These are phyloP conservation scores for Dolichotis patagonum DNA, from an alignment of 2,113 vertebrate species.

Conservation along the genomic window DNA sequence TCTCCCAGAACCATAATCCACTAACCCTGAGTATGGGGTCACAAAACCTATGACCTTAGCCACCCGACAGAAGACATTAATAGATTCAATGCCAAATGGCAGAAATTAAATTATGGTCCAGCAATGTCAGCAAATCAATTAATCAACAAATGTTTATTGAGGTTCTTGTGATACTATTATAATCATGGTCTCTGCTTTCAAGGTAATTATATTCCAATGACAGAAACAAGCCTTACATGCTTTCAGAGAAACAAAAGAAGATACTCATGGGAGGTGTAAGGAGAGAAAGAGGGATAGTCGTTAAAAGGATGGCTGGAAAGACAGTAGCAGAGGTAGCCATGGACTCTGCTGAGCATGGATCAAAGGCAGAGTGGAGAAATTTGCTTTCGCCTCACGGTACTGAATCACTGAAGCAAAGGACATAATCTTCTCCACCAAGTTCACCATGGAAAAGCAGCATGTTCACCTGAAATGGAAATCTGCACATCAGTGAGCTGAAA, in stretches of 20 bases:
- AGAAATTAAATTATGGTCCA: neutral
- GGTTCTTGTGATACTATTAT: neutral
- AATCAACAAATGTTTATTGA: neutral
- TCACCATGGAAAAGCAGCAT: neutral
- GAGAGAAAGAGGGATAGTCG: neutral
- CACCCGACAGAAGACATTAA: neutral
- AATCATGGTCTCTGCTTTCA: neutral
- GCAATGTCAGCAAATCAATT: neutral
- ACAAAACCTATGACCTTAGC: neutral
- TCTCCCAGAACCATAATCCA: neutral
- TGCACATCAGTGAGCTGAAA: neutral
- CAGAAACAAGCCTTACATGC: neutral
- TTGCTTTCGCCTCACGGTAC: neutral
- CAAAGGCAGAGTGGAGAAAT: neutral
- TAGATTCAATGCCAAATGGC: neutral
- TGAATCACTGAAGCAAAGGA: neutral
- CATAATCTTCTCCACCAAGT: neutral
- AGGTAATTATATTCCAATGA: neutral
- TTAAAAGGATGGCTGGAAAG: neutral
- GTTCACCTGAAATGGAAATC: neutral
- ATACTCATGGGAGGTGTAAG: neutral
- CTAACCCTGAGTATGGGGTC: neutral
- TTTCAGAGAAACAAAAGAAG: neutral
- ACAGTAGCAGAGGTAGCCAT: neutral
- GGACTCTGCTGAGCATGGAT: neutral